These are phyloP conservation scores for Anhinga anhinga DNA, from an alignment of 2,113 vertebrate genomes.

Conservation along the genomic window DNA sequence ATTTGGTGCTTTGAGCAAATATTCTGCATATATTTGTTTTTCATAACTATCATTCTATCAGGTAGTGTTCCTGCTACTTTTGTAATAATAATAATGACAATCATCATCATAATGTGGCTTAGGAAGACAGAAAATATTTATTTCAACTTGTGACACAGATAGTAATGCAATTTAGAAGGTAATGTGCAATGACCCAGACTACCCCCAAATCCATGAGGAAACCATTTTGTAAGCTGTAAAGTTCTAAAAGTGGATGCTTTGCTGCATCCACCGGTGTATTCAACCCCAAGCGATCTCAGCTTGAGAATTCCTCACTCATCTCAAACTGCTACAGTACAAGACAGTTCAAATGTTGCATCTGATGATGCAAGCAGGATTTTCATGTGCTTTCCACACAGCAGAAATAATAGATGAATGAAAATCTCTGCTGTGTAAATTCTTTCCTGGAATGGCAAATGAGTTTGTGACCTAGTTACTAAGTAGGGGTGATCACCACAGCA, in stretches of 20 bases:
- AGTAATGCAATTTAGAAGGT: background rate
- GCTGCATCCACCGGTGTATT: background rate
- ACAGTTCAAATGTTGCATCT: background rate
- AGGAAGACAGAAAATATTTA: background rate
- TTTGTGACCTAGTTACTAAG: constrained; percentile 10
- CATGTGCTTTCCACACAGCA: background rate
- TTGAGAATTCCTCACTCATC: background rate
- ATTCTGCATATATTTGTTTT: background rate
- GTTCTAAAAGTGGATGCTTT: background rate
- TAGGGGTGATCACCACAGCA: background rate
- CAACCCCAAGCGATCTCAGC: background rate
- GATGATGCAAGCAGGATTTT: background rate
- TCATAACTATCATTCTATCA: background rate
- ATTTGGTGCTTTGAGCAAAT: background rate
- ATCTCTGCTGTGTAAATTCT: background rate
- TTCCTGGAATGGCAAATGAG: background rate
- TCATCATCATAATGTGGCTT: background rate
- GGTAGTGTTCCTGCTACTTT: background rate
- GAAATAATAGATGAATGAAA: constrained; percentile 31
- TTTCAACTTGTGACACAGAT: background rate
- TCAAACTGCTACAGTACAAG: background rate
- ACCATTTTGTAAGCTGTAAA: background rate
- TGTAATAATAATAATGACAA: background rate
- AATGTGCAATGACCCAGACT: background rate
- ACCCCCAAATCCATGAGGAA: background rate